Evolutionary conservation across 1,140 invertebrate genomes (phyloP), one percentile per base, ranked within the genome.

Genomic region (Ganaspis sp.): DNA sequence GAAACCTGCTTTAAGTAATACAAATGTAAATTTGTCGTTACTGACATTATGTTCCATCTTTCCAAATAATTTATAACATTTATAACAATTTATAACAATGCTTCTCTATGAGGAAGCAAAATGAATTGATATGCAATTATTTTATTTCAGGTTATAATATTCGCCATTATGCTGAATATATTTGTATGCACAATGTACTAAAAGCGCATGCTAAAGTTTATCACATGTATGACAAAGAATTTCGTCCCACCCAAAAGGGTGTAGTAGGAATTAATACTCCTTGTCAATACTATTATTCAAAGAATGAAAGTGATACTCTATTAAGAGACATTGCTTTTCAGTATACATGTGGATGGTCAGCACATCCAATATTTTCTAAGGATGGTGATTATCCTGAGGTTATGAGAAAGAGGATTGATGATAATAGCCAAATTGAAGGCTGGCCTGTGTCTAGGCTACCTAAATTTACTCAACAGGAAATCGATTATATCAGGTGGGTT

Each of bases 211-310:
- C 87, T 26, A 78, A 80, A 38, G 87, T 84, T 12, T 89, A 86
- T 79, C 83, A 84, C 38, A 90, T 96, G 74, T 96, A 95, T 80
- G 89, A 95, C 58, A 84, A 92, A 1, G 88, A 94, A 74, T 96
- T 94, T 85, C 92, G 93, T 77, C 40, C 87, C 8, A 81, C 83
- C 11, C 93, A 95, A 80, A 90, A 92, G 83, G 94, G 94, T 90
- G 86, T 78, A 70, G 79, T 91, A 1, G 86, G 89, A 5, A 75
- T 89, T 9, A 29, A 78, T 19, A 9, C 80, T 0, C 73, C 76
- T 15, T 74, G 78, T 12, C 40, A 17, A 1, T 72, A 78, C 8
- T 73, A 77, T 73, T 85, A 84, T 21, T 69, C 81, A 0, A 84
- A 79, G 72, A 75, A 70, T 26, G 11, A 77, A 0, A 58, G 38